Conservation (phyloP, 2,797 vertebrate species). For the Mormyrops attenuatus region DNA sequence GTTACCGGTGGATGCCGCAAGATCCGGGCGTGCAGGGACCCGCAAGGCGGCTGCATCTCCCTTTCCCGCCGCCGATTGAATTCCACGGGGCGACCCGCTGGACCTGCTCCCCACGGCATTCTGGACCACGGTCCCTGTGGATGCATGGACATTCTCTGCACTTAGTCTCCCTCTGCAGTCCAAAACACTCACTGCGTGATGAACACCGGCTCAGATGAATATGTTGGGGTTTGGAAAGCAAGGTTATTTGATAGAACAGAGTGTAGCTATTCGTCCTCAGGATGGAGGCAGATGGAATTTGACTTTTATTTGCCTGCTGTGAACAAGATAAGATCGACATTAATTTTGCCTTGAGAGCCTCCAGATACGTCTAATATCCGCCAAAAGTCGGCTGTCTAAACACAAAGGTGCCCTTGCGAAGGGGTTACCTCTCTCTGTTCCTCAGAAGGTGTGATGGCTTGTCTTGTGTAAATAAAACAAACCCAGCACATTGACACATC, state of each 20-base stretch:
- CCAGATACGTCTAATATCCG: not conserved
- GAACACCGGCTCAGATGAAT: not conserved
- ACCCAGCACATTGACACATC: not conserved
- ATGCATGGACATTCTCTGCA: not conserved
- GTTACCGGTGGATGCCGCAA: not conserved
- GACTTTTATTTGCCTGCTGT: constrained; percentile 7
- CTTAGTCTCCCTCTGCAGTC: not conserved
- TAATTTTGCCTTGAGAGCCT: not conserved
- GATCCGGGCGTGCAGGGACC: constrained; percentile 2
- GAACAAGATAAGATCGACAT: constrained; percentile 17
- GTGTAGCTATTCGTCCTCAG: not conserved
- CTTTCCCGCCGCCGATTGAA: not conserved
- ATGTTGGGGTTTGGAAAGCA: no score
- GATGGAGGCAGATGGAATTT: not conserved
- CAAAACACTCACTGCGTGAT: not conserved
- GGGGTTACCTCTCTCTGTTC: not conserved
- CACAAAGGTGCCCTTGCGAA: not conserved
- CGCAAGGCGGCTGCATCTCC: not conserved
- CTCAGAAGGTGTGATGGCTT: not conserved
- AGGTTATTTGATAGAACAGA: not conserved
- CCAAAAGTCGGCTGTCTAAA: constrained; percentile 9
- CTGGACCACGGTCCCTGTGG: not conserved
- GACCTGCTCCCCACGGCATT: constrained; percentile 4
- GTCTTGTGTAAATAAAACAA: constrained; percentile 8
- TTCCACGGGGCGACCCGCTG: not conserved